Evolutionary conservation across 2,888 invertebrate genomes (phyloP), one percentile per base, ranked within the genome.

Genomic region (Rhimphoctona megacephalus): DNA sequence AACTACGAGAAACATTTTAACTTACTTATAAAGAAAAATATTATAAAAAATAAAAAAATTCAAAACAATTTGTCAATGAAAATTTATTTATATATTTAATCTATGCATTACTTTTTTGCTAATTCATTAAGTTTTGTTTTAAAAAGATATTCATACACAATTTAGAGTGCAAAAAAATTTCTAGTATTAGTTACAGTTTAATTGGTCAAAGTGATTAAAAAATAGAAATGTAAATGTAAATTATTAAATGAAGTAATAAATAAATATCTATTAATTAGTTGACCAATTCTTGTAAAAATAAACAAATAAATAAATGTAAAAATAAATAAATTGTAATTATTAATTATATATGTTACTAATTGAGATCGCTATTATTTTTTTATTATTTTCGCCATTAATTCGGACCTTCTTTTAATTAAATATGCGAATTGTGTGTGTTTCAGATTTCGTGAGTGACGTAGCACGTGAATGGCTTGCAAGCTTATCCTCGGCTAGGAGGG

Each of bases 381-480:
- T 0, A 43, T 25, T 19, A 46, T 76, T 33, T 49, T 22, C 61
- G 30, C 17, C 11, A 5, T 54, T n/a, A 33, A 52, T 61, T 30
- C 19, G 66, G 43, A 43, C 64, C 17, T 30, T 46, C 30, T 57
- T 25, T 25, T 76, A 25, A 77, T 52, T 61, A 11, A 70, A 33
- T 36, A 67, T 39, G 49, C 9, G 14, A 33, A 19, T 82, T 84
- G 33, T 64, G 11, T 84, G 70, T 88, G 61, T 87, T 78, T 86
- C 85, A 90, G 90, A 81, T 87, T 84, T 83, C 67, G 69, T 72
- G 64, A 82, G 52, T 72, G 83, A 76, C 61, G 64, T 73, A 81
- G 76, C 69, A 85, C 80, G 89, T 89, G 88, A 89, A 90, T 90
- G 90, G 90, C 81, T 89, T 76, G 82, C 87, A 80, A 70, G 81